Base-by-base conservation (phyloP, 2,113 vertebrate species). In the Illadopsis cleaveri region DNA sequence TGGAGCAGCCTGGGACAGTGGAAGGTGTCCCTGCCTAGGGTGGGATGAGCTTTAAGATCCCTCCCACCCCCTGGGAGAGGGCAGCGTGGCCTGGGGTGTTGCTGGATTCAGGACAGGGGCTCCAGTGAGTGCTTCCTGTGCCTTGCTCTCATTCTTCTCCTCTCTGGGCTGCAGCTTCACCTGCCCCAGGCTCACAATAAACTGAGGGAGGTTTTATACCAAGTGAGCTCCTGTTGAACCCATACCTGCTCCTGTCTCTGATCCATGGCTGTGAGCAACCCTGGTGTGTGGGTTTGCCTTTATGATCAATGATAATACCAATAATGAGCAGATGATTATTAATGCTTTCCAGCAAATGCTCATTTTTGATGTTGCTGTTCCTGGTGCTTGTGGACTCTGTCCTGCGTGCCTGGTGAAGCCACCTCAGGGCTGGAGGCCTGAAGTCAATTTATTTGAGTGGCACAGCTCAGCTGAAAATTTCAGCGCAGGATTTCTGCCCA, bases 141-240 rank as follows among this genome's bases (percentile, higher is more conserved):
- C 79, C 66, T 45, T 61, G 35, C 20, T n/a, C n/a, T 84, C 15
- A 7, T 54, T 19, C 30, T 60, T 42, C 16, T 64, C 20, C 33
- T 84, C 14, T 62, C 7, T 5, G 2, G 33, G 5, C 56, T 81
- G 30, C 45, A 42, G 42, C 47, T 89, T 62, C 9, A 4, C 22
- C 48, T 81, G 40, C n/a, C 35, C 15, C 45, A 82, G 62, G 17
- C 27, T 22, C 23, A 24, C 31, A 1, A 6, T 45, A 2, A 75
- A 21, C 28, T 6, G 22, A 58, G 47, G 40, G 30, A 25, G 24
- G 12, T 79, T 81, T 79, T 33, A 8, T 17, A 54, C 27, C 54
- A 30, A 1, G 0, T 22, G 54, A 70, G 35, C 66, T 85, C 1
- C 1, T 40, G 0, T 0, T 65, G 50, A 54, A 3, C 23, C 13